Evolutionary conservation across 2,113 vertebrate species (phyloP).

Genomic region (Rhombomys opimus): DNA sequence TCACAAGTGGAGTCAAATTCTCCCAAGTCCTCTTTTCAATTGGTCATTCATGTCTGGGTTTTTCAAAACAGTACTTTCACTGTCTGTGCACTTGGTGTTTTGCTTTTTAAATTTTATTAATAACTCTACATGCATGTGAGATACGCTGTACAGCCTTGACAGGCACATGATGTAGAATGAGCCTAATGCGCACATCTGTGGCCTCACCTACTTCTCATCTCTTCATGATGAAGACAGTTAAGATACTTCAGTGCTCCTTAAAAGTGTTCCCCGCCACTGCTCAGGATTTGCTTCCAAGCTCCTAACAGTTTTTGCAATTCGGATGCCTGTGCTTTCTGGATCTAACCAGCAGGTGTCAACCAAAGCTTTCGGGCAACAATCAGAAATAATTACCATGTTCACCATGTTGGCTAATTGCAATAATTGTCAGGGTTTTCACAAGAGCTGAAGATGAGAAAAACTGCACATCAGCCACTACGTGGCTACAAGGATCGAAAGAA

Average conservation of each 20-base stretch:
- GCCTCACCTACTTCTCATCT: neutral
- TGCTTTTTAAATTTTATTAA: neutral
- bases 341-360: slow-evolving; percentile 55
- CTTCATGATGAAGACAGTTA: neutral
- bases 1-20: neutral
- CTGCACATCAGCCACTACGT: neutral
- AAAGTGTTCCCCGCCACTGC: neutral
- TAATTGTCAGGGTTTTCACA: neutral
- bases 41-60: neutral
- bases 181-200: neutral
- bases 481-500: neutral
- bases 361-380: neutral
- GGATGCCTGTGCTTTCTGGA: slow-evolving; percentile 7
- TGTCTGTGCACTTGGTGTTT: neutral
- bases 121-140: neutral
- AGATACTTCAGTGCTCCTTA: neutral
- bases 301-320: no score
- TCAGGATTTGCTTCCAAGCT: neutral
- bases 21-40: neutral
- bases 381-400: neutral
- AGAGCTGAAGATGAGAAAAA: neutral
- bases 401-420: neutral
- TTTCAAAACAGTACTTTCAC: neutral
- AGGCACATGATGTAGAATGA: neutral
- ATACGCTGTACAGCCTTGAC: neutral